Conservation (phyloP, 2,888 invertebrate genomes). For the Nomada fabriciana region DNA sequence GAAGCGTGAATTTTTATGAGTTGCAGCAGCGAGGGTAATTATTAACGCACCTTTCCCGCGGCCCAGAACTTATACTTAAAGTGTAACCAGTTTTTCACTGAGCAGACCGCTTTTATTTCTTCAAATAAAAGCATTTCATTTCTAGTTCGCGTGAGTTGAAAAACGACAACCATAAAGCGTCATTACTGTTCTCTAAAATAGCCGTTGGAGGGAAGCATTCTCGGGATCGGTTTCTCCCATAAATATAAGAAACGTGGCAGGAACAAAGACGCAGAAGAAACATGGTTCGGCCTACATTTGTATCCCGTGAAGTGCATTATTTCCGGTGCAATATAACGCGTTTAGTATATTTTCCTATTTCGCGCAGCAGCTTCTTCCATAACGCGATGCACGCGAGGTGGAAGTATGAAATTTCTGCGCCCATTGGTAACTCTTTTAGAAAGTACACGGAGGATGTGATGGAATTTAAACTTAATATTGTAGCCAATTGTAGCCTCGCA, state of each 20-base stretch:
- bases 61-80: too few species aligned
- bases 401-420: too few species aligned
- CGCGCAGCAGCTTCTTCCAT: constrained; percentile 69
- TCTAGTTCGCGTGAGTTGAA: constrained; percentile 25
- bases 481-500: too few species aligned
- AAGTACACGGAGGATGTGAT: too few species aligned
- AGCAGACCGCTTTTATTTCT: constrained; percentile 14
- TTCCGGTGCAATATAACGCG: constrained; percentile 66
- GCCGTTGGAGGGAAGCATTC: constrained; percentile 30
- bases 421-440: too few species aligned
- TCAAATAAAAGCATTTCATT: constrained; percentile 29
- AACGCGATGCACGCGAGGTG: constrained; percentile 68
- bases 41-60: too few species aligned
- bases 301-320: constrained; percentile 46
- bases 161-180: constrained; percentile 39
- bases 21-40: too few species aligned
- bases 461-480: too few species aligned
- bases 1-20: too few species aligned
- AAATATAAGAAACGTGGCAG: constrained; percentile 44
- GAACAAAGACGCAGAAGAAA: constrained; percentile 67
- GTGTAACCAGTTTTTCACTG: background rate
- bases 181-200: constrained; percentile 44
- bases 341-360: constrained; percentile 79
- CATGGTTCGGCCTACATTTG: constrained; percentile 64
- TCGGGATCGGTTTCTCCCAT: constrained; percentile 59